Base-by-base conservation (phyloP, 2,888 invertebrate genomes). In the Papilio gigon region DNA sequence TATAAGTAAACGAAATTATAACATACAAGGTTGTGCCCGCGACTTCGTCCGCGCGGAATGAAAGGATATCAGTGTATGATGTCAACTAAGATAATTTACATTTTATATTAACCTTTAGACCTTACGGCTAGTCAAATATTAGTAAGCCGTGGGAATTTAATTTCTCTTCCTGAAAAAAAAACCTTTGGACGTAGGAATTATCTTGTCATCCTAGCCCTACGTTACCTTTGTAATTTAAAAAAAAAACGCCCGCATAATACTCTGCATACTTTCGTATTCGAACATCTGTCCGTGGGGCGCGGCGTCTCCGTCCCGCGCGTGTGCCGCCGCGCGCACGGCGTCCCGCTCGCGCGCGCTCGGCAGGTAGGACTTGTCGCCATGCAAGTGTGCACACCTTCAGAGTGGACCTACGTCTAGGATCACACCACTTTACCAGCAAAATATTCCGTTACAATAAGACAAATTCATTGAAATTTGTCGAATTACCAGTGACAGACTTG, bases 211-310 rank as follows among this genome's bases (percentile, higher is more conserved):
- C 73, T 72, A 75, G 73, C 75, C 76, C 79, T 78, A 76, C 75
- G 75, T 76, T 76, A 78, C 76, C 79, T 77, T 74, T 72, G 75
- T 73, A 73, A 76, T 73, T 75, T 70, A 63, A 74, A 73, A 72
- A 73, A 87, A 83, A 83, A 77, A 75, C 81, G 80, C 90, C 87
- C 88, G 87, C 90, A 68, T 68, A 68, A 64, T 60, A 68, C 65
- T 65, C 68, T 60, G 68, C 68, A 89, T 87, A 82, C 78, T 84
- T 84, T 84, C 78, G 81, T 84, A 82, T 82, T 78, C 71, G 85
- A 89, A 88, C 90, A 89, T 89, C 89, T 89, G 89, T 87, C 90
- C 76, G 65, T 59, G 75, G 73, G 71, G 63, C 71, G 73, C 70
- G 70, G 74, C 72, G 65, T 79, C 81, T 62, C 75, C n/a, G n/a